A percentile compares a stretch with the other conserved stretches of the same genome.
Conservation (phyloP, 1,140 invertebrate species). For the Drosophila dunni region DNA sequence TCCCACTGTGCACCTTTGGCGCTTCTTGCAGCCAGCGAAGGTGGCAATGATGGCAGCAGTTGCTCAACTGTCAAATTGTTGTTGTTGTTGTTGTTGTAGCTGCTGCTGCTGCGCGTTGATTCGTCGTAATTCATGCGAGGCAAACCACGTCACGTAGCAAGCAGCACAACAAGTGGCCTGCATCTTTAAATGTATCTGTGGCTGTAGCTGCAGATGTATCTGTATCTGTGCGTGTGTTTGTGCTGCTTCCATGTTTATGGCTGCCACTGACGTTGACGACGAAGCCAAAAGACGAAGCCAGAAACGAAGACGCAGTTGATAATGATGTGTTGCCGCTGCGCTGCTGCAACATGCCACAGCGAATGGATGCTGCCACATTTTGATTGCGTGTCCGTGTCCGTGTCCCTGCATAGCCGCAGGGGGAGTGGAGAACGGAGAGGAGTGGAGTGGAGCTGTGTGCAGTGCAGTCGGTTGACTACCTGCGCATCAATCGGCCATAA, state of each 20-base stretch:
- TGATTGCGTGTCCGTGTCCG: conserved; percentile 49
- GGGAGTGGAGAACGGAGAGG: too few relatives aligned
- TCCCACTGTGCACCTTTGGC: conserved; percentile 69
- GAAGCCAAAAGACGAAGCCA: conserved; percentile 29
- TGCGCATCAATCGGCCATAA: conserved; percentile 84
- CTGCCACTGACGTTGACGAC: conserved; percentile 61
- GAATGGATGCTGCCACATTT: conserved; percentile 39
- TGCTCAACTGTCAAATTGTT: conserved; percentile 68
- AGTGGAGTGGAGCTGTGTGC: background rate
- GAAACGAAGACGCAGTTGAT: conserved; percentile 42
- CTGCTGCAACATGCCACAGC: conserved; percentile 4
- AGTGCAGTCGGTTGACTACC: conserved; percentile 60
- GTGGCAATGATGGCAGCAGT: conserved; percentile 77
- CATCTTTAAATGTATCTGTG: conserved; percentile 19
- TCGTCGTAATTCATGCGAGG: conserved; percentile 73
- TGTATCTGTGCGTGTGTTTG: conserved; percentile 41
- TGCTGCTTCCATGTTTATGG: conserved; percentile 76
- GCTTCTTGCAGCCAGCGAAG: conserved; percentile 53
- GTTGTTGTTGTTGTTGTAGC: conserved; percentile 32
- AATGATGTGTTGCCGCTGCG: conserved; percentile 55
- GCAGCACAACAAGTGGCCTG: conserved; percentile 52
- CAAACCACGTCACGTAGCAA: conserved; percentile 39
- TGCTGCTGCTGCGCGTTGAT: conserved; percentile 64
- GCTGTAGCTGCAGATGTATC: conserved; percentile 24
- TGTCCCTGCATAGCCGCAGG: background rate